Evolutionary conservation across 1,140 invertebrate genomes (phyloP).

Genomic region (Zaprionus inermis): DNA sequence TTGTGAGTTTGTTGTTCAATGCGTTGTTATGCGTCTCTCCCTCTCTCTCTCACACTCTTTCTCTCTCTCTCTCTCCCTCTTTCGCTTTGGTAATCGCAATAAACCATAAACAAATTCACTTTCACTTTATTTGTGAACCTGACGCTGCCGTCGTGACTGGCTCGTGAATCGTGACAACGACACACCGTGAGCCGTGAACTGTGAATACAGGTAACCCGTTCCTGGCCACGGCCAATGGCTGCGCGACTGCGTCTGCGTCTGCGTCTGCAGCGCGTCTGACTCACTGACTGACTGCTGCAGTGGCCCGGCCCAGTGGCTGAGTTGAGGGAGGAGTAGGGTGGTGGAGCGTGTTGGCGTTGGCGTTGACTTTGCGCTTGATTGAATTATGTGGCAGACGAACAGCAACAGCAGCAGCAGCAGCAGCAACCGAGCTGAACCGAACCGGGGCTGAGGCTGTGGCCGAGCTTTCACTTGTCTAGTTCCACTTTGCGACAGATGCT

Average conservation of each 20-base stretch:
- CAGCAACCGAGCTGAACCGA: not conserved
- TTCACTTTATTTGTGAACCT: constrained; percentile 80
- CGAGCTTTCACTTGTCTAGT: constrained; percentile 37
- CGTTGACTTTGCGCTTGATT: constrained; percentile 56
- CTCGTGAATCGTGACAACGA: constrained; percentile 6
- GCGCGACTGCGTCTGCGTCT: constrained; percentile 35
- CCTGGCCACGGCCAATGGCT: constrained; percentile 51
- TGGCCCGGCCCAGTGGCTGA: not conserved
- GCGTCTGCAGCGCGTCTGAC: constrained; percentile 42
- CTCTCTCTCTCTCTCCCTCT: constrained; percentile 17
- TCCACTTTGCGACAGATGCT: constrained; percentile 65
- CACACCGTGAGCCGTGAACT: constrained; percentile 28
- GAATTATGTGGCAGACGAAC: constrained; percentile 58
- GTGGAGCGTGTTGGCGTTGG: constrained; percentile 38
- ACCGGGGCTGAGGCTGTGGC: not conserved
- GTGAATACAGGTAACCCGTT: constrained; percentile 25
- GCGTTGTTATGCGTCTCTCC: not conserved
- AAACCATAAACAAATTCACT: constrained; percentile 82
- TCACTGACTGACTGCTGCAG: constrained; percentile 69
- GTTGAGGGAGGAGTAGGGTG: not conserved
- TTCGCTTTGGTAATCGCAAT: constrained; percentile 79
- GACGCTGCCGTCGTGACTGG: constrained; percentile 30
- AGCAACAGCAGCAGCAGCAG: constrained; percentile 20
- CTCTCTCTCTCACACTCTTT: constrained; percentile 9
- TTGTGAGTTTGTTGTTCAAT: constrained; percentile 19